These are phyloP conservation scores for Nematostella vectensis DNA, from an alignment of 92 coral and sea anemone species.

Conservation along the genomic window DNA sequence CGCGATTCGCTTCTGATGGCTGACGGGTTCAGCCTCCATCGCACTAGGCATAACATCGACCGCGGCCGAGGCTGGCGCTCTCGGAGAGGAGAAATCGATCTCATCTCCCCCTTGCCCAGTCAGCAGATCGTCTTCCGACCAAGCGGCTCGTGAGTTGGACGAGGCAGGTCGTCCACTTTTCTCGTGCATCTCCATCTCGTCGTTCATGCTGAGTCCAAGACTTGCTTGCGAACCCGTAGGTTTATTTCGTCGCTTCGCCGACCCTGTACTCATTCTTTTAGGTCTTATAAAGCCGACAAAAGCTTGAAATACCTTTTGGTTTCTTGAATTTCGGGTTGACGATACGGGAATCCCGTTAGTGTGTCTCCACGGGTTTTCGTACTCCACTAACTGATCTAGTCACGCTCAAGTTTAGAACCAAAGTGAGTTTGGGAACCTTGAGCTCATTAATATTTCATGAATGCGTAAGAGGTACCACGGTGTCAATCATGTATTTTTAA, in stretches of 20 bases:
- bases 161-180: constrained; percentile 61
- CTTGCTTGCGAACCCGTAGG: constrained; percentile 87
- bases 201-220: constrained; percentile 74
- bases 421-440: constrained; percentile 24
- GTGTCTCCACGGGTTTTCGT: constrained; percentile 3
- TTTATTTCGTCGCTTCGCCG: constrained; percentile 63
- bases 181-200: constrained; percentile 86
- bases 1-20: constrained; percentile 68
- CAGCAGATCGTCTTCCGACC: constrained; percentile 85
- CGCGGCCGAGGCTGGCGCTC: constrained; percentile 89
- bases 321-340: background rate
- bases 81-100: constrained; percentile 71
- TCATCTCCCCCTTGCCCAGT: constrained; percentile 79
- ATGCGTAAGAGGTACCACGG: constrained; percentile 43
- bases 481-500: constrained; percentile 57
- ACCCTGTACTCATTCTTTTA: constrained; percentile 43
- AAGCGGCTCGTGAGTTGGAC: constrained; percentile 85
- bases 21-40: constrained; percentile 92
- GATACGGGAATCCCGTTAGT: background rate
- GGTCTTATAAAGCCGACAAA: background rate
- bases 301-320: constrained; percentile 1
- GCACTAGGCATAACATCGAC: constrained; percentile 94
- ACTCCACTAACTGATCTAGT: constrained; percentile 6
- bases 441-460: constrained; percentile 54
- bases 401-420: constrained; percentile 13